Evolutionary conservation across 2,113 vertebrate species (phyloP).

Genomic region (Oceanodroma tethys): DNA sequence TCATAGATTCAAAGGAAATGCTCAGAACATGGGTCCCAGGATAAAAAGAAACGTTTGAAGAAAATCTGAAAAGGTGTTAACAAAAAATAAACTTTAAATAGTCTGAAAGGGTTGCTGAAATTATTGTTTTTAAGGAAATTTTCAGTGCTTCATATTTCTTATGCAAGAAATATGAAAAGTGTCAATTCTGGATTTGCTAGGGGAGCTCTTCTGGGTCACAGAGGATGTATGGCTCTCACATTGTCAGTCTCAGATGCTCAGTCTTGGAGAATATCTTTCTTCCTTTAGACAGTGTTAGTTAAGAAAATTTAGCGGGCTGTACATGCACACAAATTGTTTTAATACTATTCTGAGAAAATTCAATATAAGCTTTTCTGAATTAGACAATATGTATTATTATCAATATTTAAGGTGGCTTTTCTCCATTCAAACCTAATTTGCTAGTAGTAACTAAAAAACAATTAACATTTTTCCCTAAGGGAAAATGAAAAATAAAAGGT

Average conservation of each 20-base stretch:
- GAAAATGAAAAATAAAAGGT: background rate
- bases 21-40: background rate
- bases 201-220: background rate
- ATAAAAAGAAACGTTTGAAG: background rate
- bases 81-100: background rate
- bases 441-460: background rate
- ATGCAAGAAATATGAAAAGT: background rate
- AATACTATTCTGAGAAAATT: background rate
- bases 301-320: background rate
- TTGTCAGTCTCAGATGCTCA: background rate
- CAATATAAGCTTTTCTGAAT: background rate
- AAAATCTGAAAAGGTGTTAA: background rate
- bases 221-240: background rate
- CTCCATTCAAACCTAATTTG: background rate
- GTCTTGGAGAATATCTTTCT: background rate
- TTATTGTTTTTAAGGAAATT: background rate
- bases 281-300: background rate
- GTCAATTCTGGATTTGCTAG: background rate
- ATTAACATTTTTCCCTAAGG: background rate
- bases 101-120: background rate
- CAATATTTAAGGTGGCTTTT: background rate
- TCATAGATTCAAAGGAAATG: background rate
- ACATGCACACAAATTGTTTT: background rate
- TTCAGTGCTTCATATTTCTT: background rate
- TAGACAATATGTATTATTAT: background rate